A percentile compares a stretch with the other conserved stretches of the same genome.
Evolutionary conservation across 2,113 vertebrate species (phyloP).

Genomic region (Malurus alboscapulatus): DNA sequence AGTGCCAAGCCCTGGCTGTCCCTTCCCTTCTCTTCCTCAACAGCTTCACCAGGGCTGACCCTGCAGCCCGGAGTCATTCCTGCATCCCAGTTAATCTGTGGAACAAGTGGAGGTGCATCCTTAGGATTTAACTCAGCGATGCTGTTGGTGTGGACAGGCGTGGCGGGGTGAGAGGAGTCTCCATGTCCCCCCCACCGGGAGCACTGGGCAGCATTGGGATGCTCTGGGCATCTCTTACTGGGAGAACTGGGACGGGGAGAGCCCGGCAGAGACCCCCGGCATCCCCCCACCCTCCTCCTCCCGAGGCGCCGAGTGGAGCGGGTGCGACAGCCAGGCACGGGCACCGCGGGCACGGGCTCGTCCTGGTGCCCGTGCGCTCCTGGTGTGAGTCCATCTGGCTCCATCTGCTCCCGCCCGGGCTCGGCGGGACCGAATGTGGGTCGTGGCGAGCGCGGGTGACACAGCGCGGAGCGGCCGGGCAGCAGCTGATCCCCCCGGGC

Average conservation of each 20-base stretch:
- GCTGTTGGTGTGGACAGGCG: not conserved
- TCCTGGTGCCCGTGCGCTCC: not conserved
- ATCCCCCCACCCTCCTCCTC: not conserved
- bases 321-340: not conserved
- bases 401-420: not conserved
- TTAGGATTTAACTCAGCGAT: not conserved
- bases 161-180: rapidly evolving
- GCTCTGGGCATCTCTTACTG: rapidly evolving
- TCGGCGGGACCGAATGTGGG: conserved; percentile 2
- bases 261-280: rapidly evolving
- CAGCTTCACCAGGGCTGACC: rapidly evolving
- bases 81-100: not conserved
- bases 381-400: conserved; percentile 6
- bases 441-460: not conserved
- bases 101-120: rapidly evolving
- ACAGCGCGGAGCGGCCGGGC: not conserved
- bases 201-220: rapidly evolving
- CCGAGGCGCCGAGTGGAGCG: rapidly evolving
- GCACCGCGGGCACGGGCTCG: not conserved
- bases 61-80: not conserved
- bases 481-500: conserved; percentile 20
- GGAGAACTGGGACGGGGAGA: rapidly evolving
- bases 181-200: rapidly evolving
- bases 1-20: not conserved
- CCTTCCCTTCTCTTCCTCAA: not conserved